Evolutionary conservation across 2,797 vertebrate species (phyloP).

Genomic region (Acipenser ruthenus): DNA sequence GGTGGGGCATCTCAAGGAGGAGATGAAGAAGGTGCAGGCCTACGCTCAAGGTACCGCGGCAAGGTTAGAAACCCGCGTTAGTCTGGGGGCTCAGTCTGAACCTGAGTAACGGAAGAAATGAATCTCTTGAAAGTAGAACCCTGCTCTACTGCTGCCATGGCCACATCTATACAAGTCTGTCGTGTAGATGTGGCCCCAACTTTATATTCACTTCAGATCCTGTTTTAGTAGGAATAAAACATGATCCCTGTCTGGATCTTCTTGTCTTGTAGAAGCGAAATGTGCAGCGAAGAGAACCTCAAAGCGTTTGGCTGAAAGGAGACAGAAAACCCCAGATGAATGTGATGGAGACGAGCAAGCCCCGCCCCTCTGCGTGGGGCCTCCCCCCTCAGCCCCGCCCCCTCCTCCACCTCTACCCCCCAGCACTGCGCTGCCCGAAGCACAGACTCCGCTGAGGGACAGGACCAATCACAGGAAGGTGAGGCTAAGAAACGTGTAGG

Average conservation of each 20-base stretch:
- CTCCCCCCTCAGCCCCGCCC: conserved; percentile 9
- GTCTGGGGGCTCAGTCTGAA: not conserved
- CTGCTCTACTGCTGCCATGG: not conserved
- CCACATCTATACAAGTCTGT: not conserved
- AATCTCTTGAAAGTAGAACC: not conserved
- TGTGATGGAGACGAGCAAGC: not conserved
- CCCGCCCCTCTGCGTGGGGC: not conserved
- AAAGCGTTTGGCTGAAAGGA: conserved; percentile 16
- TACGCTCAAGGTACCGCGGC: conserved; percentile 18
- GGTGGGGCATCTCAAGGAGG: conserved; percentile 25
- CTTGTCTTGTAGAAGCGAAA: conserved; percentile 16
- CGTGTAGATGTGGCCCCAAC: not conserved
- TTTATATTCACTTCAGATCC: not conserved
- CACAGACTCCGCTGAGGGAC: conserved; percentile 16
- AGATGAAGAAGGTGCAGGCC: conserved; percentile 29
- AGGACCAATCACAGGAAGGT: conserved; percentile 9
- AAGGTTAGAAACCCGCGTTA: not conserved
- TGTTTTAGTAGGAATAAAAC: no score
- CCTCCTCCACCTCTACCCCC: conserved; percentile 9
- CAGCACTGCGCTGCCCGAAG: not conserved
- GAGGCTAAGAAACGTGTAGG: not conserved
- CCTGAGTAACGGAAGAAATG: not conserved
- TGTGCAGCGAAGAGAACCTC: conserved; percentile 14
- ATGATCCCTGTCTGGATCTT: not conserved
- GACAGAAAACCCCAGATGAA: not conserved